These are phyloP conservation scores for Sturnira hondurensis DNA, from an alignment of 2,113 vertebrate species.

Conservation along the genomic window DNA sequence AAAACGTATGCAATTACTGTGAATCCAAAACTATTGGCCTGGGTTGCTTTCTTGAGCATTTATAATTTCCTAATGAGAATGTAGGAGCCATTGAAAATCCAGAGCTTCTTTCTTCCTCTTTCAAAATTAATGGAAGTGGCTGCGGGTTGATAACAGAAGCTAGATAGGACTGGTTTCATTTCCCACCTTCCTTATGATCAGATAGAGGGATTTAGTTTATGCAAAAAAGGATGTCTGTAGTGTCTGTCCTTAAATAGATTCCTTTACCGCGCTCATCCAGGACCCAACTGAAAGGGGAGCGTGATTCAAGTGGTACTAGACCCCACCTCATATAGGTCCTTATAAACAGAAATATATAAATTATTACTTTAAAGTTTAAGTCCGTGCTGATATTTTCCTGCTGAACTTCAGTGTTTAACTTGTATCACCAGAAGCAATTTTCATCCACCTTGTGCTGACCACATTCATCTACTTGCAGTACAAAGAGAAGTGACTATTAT, in stretches of 20 bases:
- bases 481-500: conserved; percentile 4
- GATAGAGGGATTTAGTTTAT: not conserved
- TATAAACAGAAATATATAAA: not conserved
- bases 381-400: not conserved
- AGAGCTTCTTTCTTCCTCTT: conserved; percentile 27
- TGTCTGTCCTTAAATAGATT: not conserved
- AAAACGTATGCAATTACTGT: conserved; percentile 91
- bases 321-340: not conserved
- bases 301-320: not conserved
- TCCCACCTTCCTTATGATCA: conserved; percentile 53
- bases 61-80: not conserved
- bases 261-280: not conserved
- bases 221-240: not conserved
- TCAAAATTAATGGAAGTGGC: conserved; percentile 13
- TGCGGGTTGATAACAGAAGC: not conserved
- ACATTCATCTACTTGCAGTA: not conserved
- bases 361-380: not conserved
- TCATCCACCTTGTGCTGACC: conserved; percentile 25
- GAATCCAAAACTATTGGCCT: conserved; percentile 91
- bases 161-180: conserved; percentile 57
- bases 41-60: conserved; percentile 21
- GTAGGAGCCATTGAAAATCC: not conserved
- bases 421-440: not conserved
- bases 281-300: not conserved
- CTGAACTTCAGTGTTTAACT: conserved; percentile 3